These are phyloP conservation scores for Isoperla grammatica DNA, from an alignment of 2,888 invertebrate species.

Conservation along the genomic window DNA sequence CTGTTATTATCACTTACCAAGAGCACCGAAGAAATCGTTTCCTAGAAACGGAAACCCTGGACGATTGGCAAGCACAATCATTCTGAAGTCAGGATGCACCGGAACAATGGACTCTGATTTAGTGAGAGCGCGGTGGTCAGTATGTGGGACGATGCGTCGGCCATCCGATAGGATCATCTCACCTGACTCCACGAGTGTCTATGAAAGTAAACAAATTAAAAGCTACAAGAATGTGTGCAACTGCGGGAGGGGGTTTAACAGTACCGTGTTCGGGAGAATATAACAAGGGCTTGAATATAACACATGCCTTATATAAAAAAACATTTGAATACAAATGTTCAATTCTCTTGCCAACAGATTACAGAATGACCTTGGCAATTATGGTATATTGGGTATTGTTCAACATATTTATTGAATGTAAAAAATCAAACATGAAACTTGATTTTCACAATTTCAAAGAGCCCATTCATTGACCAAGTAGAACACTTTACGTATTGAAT, in stretches of 20 bases:
- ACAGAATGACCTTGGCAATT: too few relatives aligned
- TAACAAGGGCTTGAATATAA: too few relatives aligned
- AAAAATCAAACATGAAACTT: too few relatives aligned
- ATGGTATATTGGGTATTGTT: too few relatives aligned
- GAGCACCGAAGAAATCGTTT: slow-evolving; percentile 87
- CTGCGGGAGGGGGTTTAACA: background rate
- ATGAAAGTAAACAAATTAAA: slow-evolving; percentile 22
- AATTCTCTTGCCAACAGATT: too few relatives aligned
- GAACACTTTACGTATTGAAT: too few relatives aligned
- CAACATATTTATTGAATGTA: too few relatives aligned
- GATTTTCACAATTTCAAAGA: too few relatives aligned
- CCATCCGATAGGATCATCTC: slow-evolving; percentile 96
- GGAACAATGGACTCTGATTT: slow-evolving; percentile 56
- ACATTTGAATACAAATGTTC: too few relatives aligned
- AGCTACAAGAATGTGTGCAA: background rate
- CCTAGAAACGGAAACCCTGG: slow-evolving; percentile 98
- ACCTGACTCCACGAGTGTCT: slow-evolving; percentile 88
- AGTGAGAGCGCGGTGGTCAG: slow-evolving; percentile 35
- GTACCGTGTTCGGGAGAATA: too few relatives aligned
- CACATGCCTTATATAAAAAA: too few relatives aligned
- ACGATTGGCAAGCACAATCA: slow-evolving; percentile 91
- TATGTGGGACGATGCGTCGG: slow-evolving; percentile 67
- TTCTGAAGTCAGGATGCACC: slow-evolving; percentile 87
- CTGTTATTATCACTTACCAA: slow-evolving; percentile 54
- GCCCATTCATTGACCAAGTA: too few relatives aligned